These are phyloP conservation scores for Zoroaster sp. DNA, from an alignment of 53 echinoderm and acorn worm species.

Conservation along the genomic window DNA sequence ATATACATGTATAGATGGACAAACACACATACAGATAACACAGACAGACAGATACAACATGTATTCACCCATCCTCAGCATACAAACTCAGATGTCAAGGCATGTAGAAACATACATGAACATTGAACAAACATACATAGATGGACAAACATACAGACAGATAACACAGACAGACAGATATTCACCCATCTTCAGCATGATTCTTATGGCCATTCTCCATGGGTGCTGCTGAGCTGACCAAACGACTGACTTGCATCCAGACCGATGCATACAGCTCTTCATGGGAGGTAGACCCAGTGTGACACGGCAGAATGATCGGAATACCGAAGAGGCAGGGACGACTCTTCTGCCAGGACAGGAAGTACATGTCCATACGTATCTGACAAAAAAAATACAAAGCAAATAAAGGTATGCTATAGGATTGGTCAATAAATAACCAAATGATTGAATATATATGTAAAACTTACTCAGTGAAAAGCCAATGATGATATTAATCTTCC, in stretches of 20 bases:
- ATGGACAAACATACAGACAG: neutral
- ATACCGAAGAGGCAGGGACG: slow-evolving; percentile 93
- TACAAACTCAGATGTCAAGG: too few relatives aligned
- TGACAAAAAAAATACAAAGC: too few relatives aligned
- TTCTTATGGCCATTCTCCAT: slow-evolving; percentile 79
- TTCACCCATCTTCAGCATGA: slow-evolving; percentile 99
- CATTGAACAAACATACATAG: neutral
- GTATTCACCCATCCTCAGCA: too few relatives aligned
- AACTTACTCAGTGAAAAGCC: too few relatives aligned
- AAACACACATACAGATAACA: too few relatives aligned
- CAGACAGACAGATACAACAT: too few relatives aligned
- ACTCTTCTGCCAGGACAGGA: slow-evolving; percentile 95
- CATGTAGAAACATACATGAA: too few relatives aligned
- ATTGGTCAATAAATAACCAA: too few relatives aligned
- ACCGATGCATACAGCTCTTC: slow-evolving; percentile 86
- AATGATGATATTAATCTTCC: too few relatives aligned
- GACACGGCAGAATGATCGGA: slow-evolving; percentile 85
- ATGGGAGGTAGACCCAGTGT: slow-evolving; percentile 57
- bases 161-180: neutral
- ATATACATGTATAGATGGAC: too few relatives aligned
- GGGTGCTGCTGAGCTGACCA: slow-evolving; percentile 87
- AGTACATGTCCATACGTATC: slow-evolving; percentile 99
- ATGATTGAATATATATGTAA: too few relatives aligned
- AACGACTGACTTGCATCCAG: slow-evolving; percentile 91
- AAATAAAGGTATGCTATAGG: too few relatives aligned